Conservation (phyloP, 2,888 invertebrate genomes). For the Heliconius ethilla region DNA sequence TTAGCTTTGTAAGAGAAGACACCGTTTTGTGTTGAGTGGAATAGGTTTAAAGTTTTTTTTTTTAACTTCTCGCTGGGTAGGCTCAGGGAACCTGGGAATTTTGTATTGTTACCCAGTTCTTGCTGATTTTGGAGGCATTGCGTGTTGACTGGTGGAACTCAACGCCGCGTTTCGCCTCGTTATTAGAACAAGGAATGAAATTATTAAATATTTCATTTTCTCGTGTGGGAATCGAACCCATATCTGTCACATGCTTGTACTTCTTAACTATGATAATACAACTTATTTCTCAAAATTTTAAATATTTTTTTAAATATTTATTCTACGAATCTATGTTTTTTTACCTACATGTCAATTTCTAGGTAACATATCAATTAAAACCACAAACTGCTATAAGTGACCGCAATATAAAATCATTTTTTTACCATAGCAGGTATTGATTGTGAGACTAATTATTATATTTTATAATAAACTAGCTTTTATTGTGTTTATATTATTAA, state of each 20-base stretch:
- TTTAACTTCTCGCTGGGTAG: no score
- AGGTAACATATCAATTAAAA: neutral
- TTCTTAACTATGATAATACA: neutral
- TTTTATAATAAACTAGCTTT: neutral
- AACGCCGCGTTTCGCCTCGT: no score
- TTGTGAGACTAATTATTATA: neutral
- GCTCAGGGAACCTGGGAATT: no score
- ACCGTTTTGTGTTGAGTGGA: neutral
- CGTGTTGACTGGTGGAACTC: no score
- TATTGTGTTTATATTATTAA: neutral
- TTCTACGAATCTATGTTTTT: neutral
- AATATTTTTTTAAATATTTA: neutral
- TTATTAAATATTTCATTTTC: no score
- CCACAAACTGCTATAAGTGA: slow-evolving; percentile 1
- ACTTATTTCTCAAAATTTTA: neutral
- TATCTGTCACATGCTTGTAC: no score
- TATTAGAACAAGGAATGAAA: no score
- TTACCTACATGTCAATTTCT: neutral
- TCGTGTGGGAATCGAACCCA: no score
- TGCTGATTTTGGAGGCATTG: no score
- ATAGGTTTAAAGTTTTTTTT: neutral
- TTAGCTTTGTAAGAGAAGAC: slow-evolving; percentile 15
- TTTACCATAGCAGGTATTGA: neutral
- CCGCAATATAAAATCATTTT: neutral
- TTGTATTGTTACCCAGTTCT: no score